These are phyloP conservation scores for Cantharis flavilabris DNA, from an alignment of 2,888 invertebrate species.

Conservation along the genomic window DNA sequence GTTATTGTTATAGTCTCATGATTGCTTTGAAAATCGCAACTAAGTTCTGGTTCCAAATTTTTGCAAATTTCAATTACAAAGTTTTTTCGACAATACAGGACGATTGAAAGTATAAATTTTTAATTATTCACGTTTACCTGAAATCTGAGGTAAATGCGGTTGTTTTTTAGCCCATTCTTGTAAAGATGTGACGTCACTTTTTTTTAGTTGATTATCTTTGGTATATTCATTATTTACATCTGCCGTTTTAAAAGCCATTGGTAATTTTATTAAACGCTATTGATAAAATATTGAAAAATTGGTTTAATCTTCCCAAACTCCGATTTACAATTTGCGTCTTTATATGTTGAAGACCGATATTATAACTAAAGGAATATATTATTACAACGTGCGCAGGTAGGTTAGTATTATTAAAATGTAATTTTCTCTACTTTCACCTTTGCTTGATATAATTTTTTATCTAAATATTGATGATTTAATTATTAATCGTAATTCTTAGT, in stretches of 20 bases:
- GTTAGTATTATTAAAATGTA: not conserved
- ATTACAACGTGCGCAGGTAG: not conserved
- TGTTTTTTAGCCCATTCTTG: slow-evolving; percentile 69
- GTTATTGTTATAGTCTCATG: too few relatives aligned
- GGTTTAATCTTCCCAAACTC: not conserved
- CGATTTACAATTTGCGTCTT: not conserved
- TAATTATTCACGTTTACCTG: slow-evolving; percentile 49
- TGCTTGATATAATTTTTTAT: too few relatives aligned
- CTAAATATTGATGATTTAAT: too few relatives aligned
- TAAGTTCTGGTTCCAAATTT: too few relatives aligned
- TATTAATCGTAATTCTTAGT: too few relatives aligned
- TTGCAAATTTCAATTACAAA: too few relatives aligned
- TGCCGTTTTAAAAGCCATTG: not conserved
- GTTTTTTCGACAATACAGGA: too few relatives aligned
- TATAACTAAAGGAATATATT: not conserved
- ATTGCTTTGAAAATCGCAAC: too few relatives aligned
- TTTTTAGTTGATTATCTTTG: slow-evolving; percentile 65
- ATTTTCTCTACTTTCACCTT: not conserved
- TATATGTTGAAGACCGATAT: not conserved
- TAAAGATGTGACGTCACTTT: slow-evolving; percentile 64
- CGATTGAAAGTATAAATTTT: too few relatives aligned
- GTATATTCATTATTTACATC: slow-evolving; percentile 62
- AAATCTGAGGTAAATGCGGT: slow-evolving; percentile 66
- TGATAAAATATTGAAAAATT: not conserved
- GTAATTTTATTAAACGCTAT: not conserved